Evolutionary conservation across 2,797 vertebrate genomes (phyloP).

Genomic region (Syncerus caffer): DNA sequence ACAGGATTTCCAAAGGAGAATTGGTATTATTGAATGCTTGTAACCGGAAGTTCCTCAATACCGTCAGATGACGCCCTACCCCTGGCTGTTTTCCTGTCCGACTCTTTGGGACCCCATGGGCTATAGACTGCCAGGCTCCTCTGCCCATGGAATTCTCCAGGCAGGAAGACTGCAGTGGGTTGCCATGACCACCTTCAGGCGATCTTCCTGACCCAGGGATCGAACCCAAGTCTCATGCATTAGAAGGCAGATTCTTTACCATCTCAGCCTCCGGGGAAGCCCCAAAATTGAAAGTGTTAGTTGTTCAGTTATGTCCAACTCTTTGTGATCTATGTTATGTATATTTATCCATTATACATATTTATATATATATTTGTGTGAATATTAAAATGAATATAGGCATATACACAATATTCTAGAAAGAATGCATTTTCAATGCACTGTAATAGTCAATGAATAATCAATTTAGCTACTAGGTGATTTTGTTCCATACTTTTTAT

Average conservation of each 20-base stretch:
- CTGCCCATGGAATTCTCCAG: background rate
- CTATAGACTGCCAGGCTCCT: background rate
- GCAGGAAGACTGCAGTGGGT: background rate
- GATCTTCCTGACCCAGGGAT: background rate
- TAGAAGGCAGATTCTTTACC: background rate
- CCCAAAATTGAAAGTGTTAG: background rate
- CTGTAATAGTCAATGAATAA: background rate
- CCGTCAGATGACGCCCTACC: background rate
- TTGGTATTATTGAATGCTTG: background rate
- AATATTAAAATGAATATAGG: background rate
- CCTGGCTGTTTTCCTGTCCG: fast-evolving
- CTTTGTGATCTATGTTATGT: background rate
- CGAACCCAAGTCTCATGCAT: background rate
- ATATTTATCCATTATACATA: background rate
- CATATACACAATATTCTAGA: background rate
- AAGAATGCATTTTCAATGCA: background rate
- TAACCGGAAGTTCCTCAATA: background rate
- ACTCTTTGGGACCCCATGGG: background rate
- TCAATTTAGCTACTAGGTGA: background rate
- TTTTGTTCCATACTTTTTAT: background rate
- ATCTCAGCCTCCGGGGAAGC: background rate
- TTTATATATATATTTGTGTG: background rate
- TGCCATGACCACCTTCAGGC: background rate
- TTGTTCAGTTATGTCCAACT: background rate
- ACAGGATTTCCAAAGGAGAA: background rate